Evolutionary conservation across 2,888 invertebrate genomes (phyloP).

Genomic region (Hemithea aestivaria): DNA sequence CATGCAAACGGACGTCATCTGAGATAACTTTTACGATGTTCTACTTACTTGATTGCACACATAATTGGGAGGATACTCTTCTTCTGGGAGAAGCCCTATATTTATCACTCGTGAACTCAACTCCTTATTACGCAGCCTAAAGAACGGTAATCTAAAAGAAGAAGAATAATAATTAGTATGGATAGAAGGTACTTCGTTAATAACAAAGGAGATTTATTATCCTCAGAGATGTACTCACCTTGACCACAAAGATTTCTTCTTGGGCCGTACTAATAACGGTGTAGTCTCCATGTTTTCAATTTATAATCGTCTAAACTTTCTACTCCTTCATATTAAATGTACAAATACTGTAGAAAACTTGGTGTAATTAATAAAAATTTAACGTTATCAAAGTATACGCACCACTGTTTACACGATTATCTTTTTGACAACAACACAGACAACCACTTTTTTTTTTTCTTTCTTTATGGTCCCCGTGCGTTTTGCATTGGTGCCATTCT

Average conservation of each 20-base stretch:
- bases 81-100: constrained; percentile 86
- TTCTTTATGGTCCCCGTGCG: too few relatives aligned
- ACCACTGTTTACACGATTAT: constrained; percentile 16
- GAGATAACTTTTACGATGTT: constrained; percentile 6
- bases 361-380: neutral
- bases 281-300: constrained; percentile 62
- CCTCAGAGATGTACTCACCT: constrained; percentile 43
- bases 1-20: constrained; percentile 4
- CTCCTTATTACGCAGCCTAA: constrained; percentile 87
- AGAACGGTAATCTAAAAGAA: constrained; percentile 85
- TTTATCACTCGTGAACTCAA: constrained; percentile 87
- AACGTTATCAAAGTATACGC: constrained; percentile 7
- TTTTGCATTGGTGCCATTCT: too few relatives aligned
- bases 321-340: constrained; percentile 19
- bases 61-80: constrained; percentile 95
- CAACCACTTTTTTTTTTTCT: neutral
- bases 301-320: constrained; percentile 13
- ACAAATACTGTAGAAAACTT: neutral
- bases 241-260: constrained; percentile 68
- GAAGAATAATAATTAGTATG: constrained; percentile 21
- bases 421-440: constrained; percentile 1
- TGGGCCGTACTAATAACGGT: constrained; percentile 60
- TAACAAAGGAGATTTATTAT: constrained; percentile 7
- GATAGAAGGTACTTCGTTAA: constrained; percentile 9
- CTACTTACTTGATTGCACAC: constrained; percentile 91